phyloP scores from a whole-genome alignment of 1,140 invertebrate genomes.

The Lutraria rhynchaena region DNA sequence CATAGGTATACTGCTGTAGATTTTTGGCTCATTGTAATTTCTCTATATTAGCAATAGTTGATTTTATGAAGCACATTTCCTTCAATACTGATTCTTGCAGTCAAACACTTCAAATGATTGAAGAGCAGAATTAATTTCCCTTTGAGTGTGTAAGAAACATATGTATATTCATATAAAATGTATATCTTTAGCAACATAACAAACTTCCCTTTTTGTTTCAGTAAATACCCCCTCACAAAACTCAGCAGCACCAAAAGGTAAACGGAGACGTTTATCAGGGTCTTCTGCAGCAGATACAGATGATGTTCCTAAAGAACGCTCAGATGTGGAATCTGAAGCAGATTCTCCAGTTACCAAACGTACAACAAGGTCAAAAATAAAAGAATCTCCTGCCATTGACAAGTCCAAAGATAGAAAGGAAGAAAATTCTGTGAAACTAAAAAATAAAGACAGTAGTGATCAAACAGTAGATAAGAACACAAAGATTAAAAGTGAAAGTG shows the following conservation, averaged over 20 bases:
- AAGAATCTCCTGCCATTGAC: constrained; percentile 39
- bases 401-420: constrained; percentile 23
- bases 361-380: constrained; percentile 58
- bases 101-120: too few relatives aligned
- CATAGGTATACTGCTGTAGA: too few relatives aligned
- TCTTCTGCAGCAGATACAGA: neutral
- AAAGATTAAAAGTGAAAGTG: constrained; percentile 3
- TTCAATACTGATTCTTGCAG: too few relatives aligned
- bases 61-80: too few relatives aligned
- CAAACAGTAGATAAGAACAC: neutral
- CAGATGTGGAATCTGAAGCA: constrained; percentile 44
- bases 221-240: constrained; percentile 19
- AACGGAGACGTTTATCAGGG: constrained; percentile 45
- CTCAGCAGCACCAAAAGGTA: constrained; percentile 45
- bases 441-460: constrained; percentile 28
- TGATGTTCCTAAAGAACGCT: constrained; percentile 17
- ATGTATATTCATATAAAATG: neutral
- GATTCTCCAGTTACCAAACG: constrained; percentile 28
- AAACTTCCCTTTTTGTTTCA: constrained; percentile 9
- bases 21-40: too few relatives aligned
- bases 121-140: too few relatives aligned
- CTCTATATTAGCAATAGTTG: too few relatives aligned
- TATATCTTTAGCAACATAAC: neutral
- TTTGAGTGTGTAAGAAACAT: neutral
- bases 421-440: constrained; percentile 3